Evolutionary conservation across 2,113 vertebrate genomes (phyloP), one percentile per base, ranked within the genome.

Genomic region (Saccopteryx leptura): DNA sequence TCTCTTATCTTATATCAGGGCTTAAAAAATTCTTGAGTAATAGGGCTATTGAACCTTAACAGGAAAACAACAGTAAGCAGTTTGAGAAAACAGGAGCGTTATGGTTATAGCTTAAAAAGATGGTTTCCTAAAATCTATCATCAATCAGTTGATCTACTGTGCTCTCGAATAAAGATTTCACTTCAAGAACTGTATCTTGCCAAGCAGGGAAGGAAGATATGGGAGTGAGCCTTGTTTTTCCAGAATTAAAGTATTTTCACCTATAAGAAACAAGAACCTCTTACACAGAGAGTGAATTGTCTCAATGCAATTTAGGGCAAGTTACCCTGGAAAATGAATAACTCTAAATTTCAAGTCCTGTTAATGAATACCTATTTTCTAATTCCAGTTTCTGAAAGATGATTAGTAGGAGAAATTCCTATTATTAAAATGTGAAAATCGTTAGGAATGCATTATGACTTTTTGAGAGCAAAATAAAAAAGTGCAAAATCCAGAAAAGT

Each of bases 341-440:
- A 82, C 15, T 80, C 54, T 71, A 75, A 93, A 79, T 61, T 66
- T 75, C 23, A 79, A 93, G 21, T 4, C 65, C 31, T 80, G 68
- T 39, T 91, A 4, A 79, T 89, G 24, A 91, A 90, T 65, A 86
- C 18, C 75, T 54, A 86, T 65, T 86, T 50, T 39, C 68, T 95
- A 94, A 60, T 74, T 89, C 39, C 23, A 83, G 60, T 33, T 95
- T 93, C 80, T 9, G 75, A 93, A 96, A 80, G 46, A 96, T 75
- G 78, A 79, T 85, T 94, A 96, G 24, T 46, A 93, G 48, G 31
- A 94, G 52, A 75, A 79, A 93, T 28, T 39, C 39, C 79, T 95
- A 56, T 60, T 79, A 91, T 83, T 97, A 93, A 94, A 95, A 93
- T 15, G 26, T 81, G 23, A 33, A 81, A 94, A 50, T 17, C 39